Evolutionary conservation across 2,113 vertebrate species (phyloP).

Genomic region (Microcebus murinus): DNA sequence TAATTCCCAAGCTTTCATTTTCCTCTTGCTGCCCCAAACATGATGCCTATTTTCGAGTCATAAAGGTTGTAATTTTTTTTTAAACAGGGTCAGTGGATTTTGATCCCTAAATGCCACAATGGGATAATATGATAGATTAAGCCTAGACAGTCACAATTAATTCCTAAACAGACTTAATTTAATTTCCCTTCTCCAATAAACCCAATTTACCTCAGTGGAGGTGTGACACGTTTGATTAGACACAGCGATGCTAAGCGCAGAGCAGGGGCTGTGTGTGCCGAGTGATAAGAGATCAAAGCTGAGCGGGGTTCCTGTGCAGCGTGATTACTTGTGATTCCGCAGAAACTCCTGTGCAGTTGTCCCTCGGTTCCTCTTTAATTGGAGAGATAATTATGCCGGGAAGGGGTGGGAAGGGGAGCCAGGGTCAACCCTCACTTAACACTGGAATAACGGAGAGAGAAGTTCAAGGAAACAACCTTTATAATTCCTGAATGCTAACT

Average conservation of each 20-base stretch:
- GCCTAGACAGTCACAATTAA: conserved; percentile 78
- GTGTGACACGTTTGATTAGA: conserved; percentile 84
- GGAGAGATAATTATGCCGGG: conserved; percentile 75
- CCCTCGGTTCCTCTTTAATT: conserved; percentile 76
- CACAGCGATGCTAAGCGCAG: conserved; percentile 41
- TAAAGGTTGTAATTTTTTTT: background rate
- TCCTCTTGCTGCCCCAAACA: background rate
- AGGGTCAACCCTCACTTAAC: conserved; percentile 45
- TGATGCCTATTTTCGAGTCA: background rate
- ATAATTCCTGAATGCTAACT: background rate
- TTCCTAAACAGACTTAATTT: conserved; percentile 84
- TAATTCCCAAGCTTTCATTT: background rate
- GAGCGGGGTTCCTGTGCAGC: conserved; percentile 56
- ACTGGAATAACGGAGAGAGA: conserved; percentile 68
- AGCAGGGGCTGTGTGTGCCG: background rate
- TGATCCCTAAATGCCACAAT: conserved; percentile 68
- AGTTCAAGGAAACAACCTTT: conserved; percentile 56
- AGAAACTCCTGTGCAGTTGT: conserved; percentile 64
- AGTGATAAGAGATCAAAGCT: conserved; percentile 82
- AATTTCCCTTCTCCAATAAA: conserved; percentile 86
- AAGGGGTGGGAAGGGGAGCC: conserved; percentile 31
- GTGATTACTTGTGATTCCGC: conserved; percentile 74
- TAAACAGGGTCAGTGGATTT: conserved; percentile 71
- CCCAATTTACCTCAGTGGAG: conserved; percentile 81
- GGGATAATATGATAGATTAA: conserved; percentile 82